Conservation (phyloP, 1,140 invertebrate species). For the Penaeus indicus region DNA sequence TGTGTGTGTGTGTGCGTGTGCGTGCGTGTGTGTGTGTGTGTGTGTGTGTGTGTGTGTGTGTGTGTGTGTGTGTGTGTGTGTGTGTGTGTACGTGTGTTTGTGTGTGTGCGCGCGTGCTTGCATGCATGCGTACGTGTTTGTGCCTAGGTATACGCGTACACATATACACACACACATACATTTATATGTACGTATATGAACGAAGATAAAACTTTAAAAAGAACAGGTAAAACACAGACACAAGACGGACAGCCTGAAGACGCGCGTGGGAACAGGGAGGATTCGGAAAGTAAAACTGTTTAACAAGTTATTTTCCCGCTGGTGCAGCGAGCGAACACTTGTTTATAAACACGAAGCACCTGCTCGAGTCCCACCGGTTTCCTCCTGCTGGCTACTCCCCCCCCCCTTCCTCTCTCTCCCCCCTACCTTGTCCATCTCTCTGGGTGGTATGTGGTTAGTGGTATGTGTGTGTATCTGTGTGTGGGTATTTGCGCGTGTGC, state of each 20-base stretch:
- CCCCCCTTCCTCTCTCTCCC: no score
- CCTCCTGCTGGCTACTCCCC: no score
- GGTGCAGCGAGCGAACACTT: neutral
- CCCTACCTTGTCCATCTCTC: no score
- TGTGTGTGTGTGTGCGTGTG: constrained; percentile 4
- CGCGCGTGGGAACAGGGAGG: neutral
- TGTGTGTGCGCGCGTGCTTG: neutral
- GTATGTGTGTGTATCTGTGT: neutral
- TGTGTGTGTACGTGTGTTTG: neutral
- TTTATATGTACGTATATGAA: neutral
- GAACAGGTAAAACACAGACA: neutral
- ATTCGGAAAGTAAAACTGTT: neutral
- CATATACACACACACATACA: neutral
- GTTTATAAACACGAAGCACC: constrained; percentile 32
- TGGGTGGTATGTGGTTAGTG: no score
- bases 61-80: constrained; percentile 34
- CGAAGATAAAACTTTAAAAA: neutral
- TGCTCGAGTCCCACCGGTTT: neutral
- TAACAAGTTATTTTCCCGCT: no score
- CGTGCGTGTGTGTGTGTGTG: no score
- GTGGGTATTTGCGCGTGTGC: no score
- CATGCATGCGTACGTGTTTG: neutral
- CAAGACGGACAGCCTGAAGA: neutral
- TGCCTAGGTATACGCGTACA: no score
- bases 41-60: neutral